Conservation (phyloP, 2,113 vertebrate species). For the Baryphthengus martii region DNA sequence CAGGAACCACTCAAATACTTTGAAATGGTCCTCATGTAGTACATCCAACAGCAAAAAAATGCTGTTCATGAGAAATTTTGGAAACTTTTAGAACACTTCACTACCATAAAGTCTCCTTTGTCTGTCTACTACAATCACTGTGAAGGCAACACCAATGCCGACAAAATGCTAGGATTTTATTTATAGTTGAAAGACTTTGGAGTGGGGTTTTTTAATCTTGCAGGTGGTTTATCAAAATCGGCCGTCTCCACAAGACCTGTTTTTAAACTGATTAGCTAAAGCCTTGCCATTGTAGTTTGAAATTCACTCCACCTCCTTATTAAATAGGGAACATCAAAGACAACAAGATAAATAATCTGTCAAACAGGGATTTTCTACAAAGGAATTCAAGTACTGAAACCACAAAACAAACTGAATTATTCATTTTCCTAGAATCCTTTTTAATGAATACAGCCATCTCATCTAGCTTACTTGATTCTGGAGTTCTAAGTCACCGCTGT, state of each 20-base stretch:
- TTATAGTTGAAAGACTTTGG: accelerated
- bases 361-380: not conserved
- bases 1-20: not conserved
- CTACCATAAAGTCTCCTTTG: not conserved
- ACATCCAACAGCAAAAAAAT: not conserved
- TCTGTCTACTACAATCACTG: not conserved
- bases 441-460: not conserved
- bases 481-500: not conserved
- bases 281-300: not conserved
- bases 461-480: not conserved
- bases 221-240: not conserved
- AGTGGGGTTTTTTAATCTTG: not conserved
- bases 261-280: not conserved
- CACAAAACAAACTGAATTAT: not conserved
- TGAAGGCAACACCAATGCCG: not conserved
- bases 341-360: not conserved
- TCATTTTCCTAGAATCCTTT: not conserved
- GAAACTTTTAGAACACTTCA: not conserved
- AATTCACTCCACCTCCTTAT: not conserved
- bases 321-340: not conserved
- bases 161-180: not conserved
- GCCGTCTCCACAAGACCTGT: not conserved
- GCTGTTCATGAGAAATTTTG: not conserved
- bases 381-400: not conserved
- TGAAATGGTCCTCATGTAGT: not conserved